Evolutionary conservation across 1,140 invertebrate species (phyloP).

Genomic region (Metopolophium dirhodum): DNA sequence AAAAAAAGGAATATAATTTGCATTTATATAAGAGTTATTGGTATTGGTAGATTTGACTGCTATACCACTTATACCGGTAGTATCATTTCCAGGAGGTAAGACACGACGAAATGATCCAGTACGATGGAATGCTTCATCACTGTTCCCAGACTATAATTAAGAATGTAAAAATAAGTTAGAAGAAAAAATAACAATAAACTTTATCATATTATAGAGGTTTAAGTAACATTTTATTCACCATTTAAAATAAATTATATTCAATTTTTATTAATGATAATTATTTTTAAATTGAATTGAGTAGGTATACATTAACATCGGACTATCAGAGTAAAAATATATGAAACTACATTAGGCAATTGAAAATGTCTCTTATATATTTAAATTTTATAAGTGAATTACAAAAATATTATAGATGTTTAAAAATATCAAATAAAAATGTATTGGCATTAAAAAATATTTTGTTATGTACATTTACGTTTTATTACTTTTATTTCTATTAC

Average conservation of each 20-base stretch:
- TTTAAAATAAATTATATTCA: background rate
- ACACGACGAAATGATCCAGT: conserved; percentile 51
- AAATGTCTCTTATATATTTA: background rate
- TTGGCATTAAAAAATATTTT: too few relatives aligned
- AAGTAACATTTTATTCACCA: background rate
- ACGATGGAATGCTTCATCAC: conserved; percentile 15
- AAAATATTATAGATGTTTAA: background rate
- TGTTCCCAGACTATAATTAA: conserved; percentile 37
- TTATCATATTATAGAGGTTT: background rate
- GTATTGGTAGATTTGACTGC: background rate
- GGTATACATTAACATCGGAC: background rate
- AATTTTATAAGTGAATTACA: background rate
- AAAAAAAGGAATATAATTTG: conserved; percentile 39
- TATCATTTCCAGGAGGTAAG: conserved; percentile 29
- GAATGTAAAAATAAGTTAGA: background rate
- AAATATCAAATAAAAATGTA: background rate
- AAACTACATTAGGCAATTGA: background rate
- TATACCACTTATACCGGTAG: conserved; percentile 45
- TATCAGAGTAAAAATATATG: background rate
- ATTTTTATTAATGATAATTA: background rate
- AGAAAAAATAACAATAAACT: background rate
- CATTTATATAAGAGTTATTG: conserved; percentile 35
- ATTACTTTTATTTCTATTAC: too few relatives aligned
- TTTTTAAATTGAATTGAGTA: background rate
- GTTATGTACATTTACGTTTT: too few relatives aligned